Conservation (phyloP, 2,888 invertebrate genomes). For the Cataglyphis altisquamis region DNA sequence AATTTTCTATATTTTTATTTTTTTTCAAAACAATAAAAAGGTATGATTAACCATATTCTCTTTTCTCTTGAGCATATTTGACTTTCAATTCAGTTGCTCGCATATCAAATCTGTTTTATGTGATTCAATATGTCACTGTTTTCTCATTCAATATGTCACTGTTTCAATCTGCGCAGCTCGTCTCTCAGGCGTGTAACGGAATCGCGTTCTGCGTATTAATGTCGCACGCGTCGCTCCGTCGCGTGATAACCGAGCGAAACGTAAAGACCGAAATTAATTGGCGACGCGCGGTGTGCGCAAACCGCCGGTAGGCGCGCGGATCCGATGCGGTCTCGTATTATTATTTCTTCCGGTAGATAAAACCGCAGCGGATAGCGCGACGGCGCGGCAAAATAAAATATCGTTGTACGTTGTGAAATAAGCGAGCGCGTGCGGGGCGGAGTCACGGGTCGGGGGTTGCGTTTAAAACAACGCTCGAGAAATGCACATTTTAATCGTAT, state of each 20-base stretch:
- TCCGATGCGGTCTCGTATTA: constrained; percentile 63
- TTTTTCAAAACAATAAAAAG: neutral
- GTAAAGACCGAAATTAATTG: constrained; percentile 71
- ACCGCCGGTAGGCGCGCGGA: constrained; percentile 36
- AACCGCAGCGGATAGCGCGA: constrained; percentile 39
- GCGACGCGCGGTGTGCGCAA: constrained; percentile 57
- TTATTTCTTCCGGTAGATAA: constrained; percentile 75
- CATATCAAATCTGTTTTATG: neutral
- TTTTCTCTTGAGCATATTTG: neutral
- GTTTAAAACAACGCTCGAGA: constrained; percentile 80
- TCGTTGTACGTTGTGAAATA: constrained; percentile 65
- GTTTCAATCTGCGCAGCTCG: constrained; percentile 5
- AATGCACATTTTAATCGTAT: constrained; percentile 84
- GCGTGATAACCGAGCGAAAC: constrained; percentile 60
- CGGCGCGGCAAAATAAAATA: constrained; percentile 64
- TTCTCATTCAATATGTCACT: neutral
- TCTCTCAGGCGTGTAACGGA: constrained; percentile 27
- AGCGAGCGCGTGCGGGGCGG: constrained; percentile 61
- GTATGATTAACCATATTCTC: neutral
- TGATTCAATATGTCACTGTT: constrained; percentile 18
- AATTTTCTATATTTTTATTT: neutral
- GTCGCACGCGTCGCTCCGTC: constrained; percentile 46
- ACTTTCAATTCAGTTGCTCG: neutral
- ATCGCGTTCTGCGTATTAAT: constrained; percentile 34
- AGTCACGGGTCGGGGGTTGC: constrained; percentile 73